These are phyloP conservation scores for Maniola jurtina DNA, from an alignment of 1,140 invertebrate genomes.

Conservation along the genomic window DNA sequence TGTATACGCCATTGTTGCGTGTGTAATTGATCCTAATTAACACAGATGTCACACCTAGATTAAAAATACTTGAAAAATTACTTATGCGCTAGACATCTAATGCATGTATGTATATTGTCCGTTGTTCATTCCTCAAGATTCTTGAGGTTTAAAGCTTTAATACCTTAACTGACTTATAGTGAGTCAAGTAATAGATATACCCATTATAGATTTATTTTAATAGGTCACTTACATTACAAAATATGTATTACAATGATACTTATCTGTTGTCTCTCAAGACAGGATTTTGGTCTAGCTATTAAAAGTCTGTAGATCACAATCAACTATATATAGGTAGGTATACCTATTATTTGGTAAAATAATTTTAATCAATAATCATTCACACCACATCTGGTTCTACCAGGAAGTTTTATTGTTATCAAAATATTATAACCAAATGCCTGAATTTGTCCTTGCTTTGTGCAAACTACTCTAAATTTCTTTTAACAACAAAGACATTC, in stretches of 20 bases:
- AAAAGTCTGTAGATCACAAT: no score
- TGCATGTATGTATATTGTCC: not conserved
- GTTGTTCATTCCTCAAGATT: not conserved
- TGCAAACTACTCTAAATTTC: not conserved
- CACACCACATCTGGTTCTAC: not conserved
- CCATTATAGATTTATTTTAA: no score
- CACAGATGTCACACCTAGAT: conserved; percentile 13
- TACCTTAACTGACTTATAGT: no score
- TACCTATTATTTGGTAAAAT: no score
- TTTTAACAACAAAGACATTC: no score
- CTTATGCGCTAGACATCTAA: not conserved
- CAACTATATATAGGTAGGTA: no score
- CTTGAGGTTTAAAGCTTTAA: no score
- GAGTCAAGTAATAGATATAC: no score
- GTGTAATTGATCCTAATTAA: conserved; percentile 13
- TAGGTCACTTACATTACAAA: no score
- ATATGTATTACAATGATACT: no score
- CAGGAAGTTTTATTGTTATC: not conserved
- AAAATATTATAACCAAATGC: not conserved
- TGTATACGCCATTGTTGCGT: conserved; percentile 10
- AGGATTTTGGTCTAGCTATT: no score
- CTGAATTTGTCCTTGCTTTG: not conserved
- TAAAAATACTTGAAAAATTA: not conserved
- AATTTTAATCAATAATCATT: not conserved
- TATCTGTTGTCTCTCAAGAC: no score